A percentile compares a stretch with the other conserved stretches of the same genome.
Conservation (phyloP, 1,140 invertebrate species). For the Drosophila subpulchrella region DNA sequence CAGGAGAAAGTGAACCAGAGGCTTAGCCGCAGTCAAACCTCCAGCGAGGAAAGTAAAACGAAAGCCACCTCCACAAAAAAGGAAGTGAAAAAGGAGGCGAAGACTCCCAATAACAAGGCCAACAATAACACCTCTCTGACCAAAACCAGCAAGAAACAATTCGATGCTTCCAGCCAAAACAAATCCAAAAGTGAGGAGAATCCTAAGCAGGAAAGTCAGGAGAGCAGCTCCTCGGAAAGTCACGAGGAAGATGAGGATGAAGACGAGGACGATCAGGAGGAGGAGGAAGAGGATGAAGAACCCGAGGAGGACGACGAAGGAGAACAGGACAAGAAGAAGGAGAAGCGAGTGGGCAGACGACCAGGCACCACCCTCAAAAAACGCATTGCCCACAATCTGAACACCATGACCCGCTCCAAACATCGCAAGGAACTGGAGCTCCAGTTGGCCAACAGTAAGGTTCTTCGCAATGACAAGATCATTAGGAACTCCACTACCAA, state of each 20-base stretch:
- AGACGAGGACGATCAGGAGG: slow-evolving; percentile 3
- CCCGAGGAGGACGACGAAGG: slow-evolving; percentile 6
- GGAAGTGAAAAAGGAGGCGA: slow-evolving; percentile 24
- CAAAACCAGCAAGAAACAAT: slow-evolving; percentile 16
- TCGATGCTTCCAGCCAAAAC: neutral
- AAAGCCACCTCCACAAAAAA: slow-evolving; percentile 12
- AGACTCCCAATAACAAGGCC: slow-evolving; percentile 13
- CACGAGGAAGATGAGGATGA: slow-evolving; percentile 33
- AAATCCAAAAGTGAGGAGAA: slow-evolving; percentile 24
- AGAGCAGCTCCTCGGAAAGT: slow-evolving; percentile 20
- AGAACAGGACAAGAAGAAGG: slow-evolving; percentile 14
- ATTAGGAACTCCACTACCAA: slow-evolving; percentile 78
- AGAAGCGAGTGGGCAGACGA: slow-evolving; percentile 22
- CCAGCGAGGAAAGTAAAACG: slow-evolving; percentile 31
- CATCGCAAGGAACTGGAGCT: slow-evolving; percentile 77
- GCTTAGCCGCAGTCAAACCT: slow-evolving; percentile 17
- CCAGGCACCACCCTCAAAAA: slow-evolving; percentile 23
- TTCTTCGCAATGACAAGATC: slow-evolving; percentile 81
- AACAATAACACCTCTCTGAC: neutral
- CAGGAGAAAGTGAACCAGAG: slow-evolving; percentile 8
- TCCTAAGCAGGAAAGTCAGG: slow-evolving; percentile 4
- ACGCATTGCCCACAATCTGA: slow-evolving; percentile 61
- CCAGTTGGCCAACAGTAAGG: slow-evolving; percentile 83
- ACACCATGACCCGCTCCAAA: slow-evolving; percentile 84
- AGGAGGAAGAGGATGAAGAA: slow-evolving; percentile 5